Evolutionary conservation across 2,797 vertebrate species (phyloP), one percentile per base, ranked within the genome.

Genomic region (Amphiprion clarkii): DNA sequence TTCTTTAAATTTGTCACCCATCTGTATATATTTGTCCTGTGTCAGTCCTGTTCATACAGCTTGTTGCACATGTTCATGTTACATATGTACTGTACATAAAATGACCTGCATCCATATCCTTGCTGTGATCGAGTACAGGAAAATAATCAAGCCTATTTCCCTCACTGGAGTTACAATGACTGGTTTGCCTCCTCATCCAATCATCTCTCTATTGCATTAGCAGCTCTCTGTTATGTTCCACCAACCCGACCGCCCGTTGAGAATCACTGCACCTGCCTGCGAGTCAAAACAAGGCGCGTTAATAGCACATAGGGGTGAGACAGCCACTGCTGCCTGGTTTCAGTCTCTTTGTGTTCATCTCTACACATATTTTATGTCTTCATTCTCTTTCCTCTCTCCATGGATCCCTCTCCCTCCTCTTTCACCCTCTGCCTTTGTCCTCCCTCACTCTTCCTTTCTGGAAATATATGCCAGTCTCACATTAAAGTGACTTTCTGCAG

Each of bases 401-500:
- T 33, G 11, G 42, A 52, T 62, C 29, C 19, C 31, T 13, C n/a
- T 60, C 16, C 59, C 39, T 51, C 65, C 36, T 64, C 23, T 29
- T 17, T 65, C 78, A 58, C 21, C 16, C 27, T 48, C 48, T 7
- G 51, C 16, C 39, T 25, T 54, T 49, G 19, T 62, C 59, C 61
- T 12, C 31, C 48, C 23, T 57, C 53, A 11, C 62, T 46, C 42
- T 4, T 4, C 29, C 33, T 19, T 53, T 17, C 46, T 69, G 66
- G 71, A 81, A 68, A 76, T 76, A 59, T 67, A 49, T 55, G 72
- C 46, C 40, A 74, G 54, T 75, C 56, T 74, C 78, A 65, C 71
- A 71, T 85, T 71, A 75, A 86, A 85, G 79, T 74, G 55, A 71
- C 70, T 87, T 83, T 57, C 76, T 63, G 65, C 69, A 64, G 74